Conservation (phyloP, 2,113 vertebrate genomes). For the Crotalus horridus region DNA sequence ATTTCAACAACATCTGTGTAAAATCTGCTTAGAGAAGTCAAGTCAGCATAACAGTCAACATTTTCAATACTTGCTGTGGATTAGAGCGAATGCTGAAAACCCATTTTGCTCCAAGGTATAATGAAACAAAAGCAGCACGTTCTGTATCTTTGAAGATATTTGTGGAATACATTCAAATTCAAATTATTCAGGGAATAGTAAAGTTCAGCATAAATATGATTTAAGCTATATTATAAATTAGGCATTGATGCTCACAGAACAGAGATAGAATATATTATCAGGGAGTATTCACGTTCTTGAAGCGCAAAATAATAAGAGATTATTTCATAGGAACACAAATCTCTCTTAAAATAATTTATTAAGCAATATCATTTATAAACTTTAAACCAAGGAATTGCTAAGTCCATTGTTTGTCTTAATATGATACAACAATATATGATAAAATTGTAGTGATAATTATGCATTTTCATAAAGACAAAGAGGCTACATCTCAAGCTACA, state of each 20-base stretch:
- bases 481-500: conserved; percentile 24
- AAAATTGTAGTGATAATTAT: neutral
- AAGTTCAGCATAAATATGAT: neutral
- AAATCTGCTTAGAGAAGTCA: neutral
- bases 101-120: neutral
- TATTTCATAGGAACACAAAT: neutral
- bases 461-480: neutral
- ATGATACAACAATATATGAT: neutral
- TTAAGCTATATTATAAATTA: neutral
- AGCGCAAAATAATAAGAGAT: neutral
- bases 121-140: neutral
- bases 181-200: neutral
- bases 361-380: neutral
- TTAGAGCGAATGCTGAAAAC: neutral
- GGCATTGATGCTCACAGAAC: neutral
- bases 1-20: neutral
- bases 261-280: neutral
- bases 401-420: neutral
- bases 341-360: neutral
- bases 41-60: neutral
- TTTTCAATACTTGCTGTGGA: neutral
- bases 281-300: neutral
- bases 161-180: neutral
- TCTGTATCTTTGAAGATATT: neutral
- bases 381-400: neutral